phyloP scores from a whole-genome alignment of 1,140 invertebrate species.

The Drosophila arawakana region DNA sequence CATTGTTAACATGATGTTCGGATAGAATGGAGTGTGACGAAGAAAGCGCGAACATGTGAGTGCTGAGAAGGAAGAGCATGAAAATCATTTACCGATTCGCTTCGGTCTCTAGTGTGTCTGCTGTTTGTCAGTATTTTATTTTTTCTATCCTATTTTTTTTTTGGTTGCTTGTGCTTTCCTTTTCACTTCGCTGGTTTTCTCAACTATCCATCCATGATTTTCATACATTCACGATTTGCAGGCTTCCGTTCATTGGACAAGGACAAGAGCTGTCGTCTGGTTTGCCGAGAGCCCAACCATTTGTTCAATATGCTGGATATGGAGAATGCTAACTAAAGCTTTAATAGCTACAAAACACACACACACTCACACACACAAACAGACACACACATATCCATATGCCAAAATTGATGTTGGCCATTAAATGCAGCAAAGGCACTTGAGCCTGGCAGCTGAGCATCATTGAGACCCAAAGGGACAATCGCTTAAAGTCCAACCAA shows the following conservation, averaged over 20 bases:
- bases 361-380: too few species aligned
- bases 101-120: slow-evolving; percentile 48
- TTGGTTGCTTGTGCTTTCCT: background rate
- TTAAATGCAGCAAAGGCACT: slow-evolving; percentile 65
- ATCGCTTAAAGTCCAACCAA: slow-evolving; percentile 24
- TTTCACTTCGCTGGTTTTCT: slow-evolving; percentile 3
- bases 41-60: background rate
- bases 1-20: slow-evolving; percentile 17
- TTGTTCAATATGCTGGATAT: slow-evolving; percentile 28
- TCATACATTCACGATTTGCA: slow-evolving; percentile 48
- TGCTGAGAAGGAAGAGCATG: slow-evolving; percentile 3
- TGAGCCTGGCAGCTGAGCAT: slow-evolving; percentile 11
- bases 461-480: slow-evolving; percentile 7
- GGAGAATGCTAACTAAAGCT: slow-evolving; percentile 46
- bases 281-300: background rate
- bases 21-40: background rate
- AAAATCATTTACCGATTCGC: slow-evolving; percentile 33
- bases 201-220: slow-evolving; percentile 45
- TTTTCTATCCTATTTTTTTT: background rate
- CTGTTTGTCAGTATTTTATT: slow-evolving; percentile 24
- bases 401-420: slow-evolving; percentile 64
- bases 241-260: slow-evolving; percentile 55
- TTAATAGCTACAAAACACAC: slow-evolving; percentile 33
- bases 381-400: background rate
- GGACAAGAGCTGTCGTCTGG: slow-evolving; percentile 44